Evolutionary conservation across 2,888 invertebrate genomes (phyloP).

Genomic region (Catocala nupta): DNA sequence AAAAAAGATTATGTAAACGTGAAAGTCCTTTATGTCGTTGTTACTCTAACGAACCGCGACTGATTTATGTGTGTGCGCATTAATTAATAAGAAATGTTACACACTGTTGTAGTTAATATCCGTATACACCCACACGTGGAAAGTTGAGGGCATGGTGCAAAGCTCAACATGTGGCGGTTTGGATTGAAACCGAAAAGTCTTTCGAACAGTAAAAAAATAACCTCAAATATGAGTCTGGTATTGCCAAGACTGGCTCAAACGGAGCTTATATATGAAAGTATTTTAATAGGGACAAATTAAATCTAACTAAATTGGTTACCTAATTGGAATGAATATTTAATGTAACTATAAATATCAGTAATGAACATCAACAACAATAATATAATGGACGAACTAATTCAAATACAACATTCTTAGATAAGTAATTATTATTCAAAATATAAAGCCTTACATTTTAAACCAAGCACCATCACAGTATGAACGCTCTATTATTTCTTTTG

Average conservation of each 20-base stretch:
- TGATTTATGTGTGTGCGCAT: slow-evolving; percentile 85
- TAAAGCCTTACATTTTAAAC: slow-evolving; percentile 51
- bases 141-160: slow-evolving; percentile 39
- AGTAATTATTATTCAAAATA: neutral
- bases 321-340: no score
- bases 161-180: slow-evolving; percentile 35
- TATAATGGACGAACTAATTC: no score
- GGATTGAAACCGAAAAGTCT: slow-evolving; percentile 5
- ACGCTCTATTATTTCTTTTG: slow-evolving; percentile 79
- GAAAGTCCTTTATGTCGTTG: slow-evolving; percentile 75
- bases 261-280: no score
- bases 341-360: no score
- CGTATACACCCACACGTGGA: slow-evolving; percentile 61
- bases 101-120: slow-evolving; percentile 57
- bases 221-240: slow-evolving; percentile 15
- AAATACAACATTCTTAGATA: no score
- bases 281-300: no score
- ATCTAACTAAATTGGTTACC: no score
- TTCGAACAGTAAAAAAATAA: neutral
- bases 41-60: slow-evolving; percentile 83
- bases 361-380: no score
- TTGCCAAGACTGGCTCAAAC: no score
- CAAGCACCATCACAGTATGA: slow-evolving; percentile 59
- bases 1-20: slow-evolving; percentile 56
- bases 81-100: slow-evolving; percentile 84